These are phyloP conservation scores for Eumaeus atala DNA, from an alignment of 1,140 invertebrate genomes.

Conservation along the genomic window DNA sequence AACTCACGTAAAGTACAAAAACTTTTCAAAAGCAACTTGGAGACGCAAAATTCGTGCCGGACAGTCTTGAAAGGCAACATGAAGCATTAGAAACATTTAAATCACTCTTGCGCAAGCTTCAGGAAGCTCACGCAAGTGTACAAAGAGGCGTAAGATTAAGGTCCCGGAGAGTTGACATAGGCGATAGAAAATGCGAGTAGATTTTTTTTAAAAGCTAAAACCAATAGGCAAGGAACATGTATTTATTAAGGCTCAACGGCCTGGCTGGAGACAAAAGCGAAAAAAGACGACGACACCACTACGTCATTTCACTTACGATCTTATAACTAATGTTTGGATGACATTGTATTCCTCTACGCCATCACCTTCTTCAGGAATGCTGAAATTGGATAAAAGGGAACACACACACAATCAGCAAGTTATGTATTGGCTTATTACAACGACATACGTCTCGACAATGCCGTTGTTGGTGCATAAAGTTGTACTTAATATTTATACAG, in stretches of 20 bases:
- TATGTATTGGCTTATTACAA: constrained; percentile 4
- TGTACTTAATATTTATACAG: not conserved
- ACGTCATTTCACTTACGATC: constrained; percentile 68
- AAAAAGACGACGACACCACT: constrained; percentile 18
- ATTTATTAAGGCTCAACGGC: constrained; percentile 3
- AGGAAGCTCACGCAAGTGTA: too few relatives aligned
- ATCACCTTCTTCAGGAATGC: constrained; percentile 85
- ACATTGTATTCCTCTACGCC: constrained; percentile 74
- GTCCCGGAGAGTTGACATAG: not conserved
- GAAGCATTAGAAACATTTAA: constrained; percentile 16
- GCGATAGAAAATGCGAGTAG: constrained; percentile 1
- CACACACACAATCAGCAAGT: constrained; percentile 36
- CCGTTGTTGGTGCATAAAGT: not conserved
- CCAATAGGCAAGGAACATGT: constrained; percentile 12
- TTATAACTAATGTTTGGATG: constrained; percentile 73
- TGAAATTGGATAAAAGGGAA: constrained; percentile 74
- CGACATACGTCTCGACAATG: constrained; percentile 20
- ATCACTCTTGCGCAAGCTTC: not conserved
- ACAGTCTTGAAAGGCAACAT: not conserved
- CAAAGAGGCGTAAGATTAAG: not conserved
- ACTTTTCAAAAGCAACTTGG: too few relatives aligned
- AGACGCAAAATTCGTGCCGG: too few relatives aligned
- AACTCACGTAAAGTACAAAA: too few relatives aligned
- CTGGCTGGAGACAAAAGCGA: constrained; percentile 20
- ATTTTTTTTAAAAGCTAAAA: constrained; percentile 12